phyloP scores from a whole-genome alignment of 2,797 vertebrate species.

The Rhodeus uyekii region DNA sequence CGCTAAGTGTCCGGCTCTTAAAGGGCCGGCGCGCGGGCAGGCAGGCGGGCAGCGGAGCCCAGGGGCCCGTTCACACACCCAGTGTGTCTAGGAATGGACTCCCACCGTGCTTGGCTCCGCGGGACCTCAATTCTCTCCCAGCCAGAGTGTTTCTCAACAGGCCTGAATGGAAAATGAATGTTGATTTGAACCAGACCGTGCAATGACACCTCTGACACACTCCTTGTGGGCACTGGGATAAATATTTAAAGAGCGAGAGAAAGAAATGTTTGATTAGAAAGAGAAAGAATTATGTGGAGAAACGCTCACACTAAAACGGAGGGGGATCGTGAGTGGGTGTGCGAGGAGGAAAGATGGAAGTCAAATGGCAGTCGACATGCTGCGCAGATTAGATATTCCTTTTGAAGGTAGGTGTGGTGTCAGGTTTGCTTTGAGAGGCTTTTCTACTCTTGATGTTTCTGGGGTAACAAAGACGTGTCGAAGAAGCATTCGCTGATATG shows the following conservation, averaged over 20 bases:
- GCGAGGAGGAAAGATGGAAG: neutral
- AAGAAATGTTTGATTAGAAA: constrained; percentile 25
- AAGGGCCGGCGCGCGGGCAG: constrained; percentile 25
- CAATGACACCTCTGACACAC: constrained; percentile 39
- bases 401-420: constrained; percentile 43
- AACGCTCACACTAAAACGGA: neutral
- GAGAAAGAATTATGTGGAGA: constrained; percentile 17
- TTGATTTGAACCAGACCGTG: constrained; percentile 36
- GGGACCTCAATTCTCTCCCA: constrained; percentile 23
- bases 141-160: constrained; percentile 21
- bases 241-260: constrained; percentile 36
- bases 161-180: constrained; percentile 34
- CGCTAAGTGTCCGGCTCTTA: constrained; percentile 31
- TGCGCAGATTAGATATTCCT: constrained; percentile 38
- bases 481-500: constrained; percentile 19
- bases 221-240: constrained; percentile 34
- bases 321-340: constrained; percentile 3
- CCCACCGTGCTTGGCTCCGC: neutral
- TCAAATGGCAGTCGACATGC: constrained; percentile 19
- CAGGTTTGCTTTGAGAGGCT: constrained; percentile 25
- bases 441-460: constrained; percentile 35
- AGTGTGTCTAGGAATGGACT: constrained; percentile 18
- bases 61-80: neutral
- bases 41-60: neutral
- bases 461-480: constrained; percentile 28